These are phyloP conservation scores for Ischnus inquisitorius DNA, from an alignment of 2,888 invertebrate genomes.

Conservation along the genomic window DNA sequence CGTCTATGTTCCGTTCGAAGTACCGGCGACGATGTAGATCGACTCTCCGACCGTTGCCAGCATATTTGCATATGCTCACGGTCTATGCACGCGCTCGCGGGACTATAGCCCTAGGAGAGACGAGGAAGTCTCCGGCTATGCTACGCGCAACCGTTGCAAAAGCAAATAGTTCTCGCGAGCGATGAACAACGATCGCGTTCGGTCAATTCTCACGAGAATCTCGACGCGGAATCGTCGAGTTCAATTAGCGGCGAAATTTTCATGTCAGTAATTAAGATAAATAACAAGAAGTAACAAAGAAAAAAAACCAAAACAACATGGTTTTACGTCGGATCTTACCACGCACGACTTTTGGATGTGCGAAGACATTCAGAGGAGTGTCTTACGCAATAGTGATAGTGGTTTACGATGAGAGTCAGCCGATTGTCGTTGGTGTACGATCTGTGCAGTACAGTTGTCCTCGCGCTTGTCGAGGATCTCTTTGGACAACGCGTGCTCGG, in stretches of 20 bases:
- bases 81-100: constrained; percentile 13
- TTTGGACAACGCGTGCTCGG: constrained; percentile 68
- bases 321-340: constrained; percentile 76
- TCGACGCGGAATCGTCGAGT: no score
- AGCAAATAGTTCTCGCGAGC: neutral
- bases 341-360: constrained; percentile 84
- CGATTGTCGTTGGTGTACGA: constrained; percentile 72
- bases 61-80: constrained; percentile 23
- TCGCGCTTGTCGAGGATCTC: constrained; percentile 56
- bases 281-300: constrained; percentile 21
- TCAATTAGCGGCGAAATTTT: neutral
- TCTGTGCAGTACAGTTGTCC: constrained; percentile 63
- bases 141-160: neutral
- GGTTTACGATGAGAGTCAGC: constrained; percentile 77
- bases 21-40: constrained; percentile 32
- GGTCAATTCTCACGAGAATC: no score
- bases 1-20: constrained; percentile 39
- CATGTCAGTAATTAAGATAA: no score
- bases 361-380: constrained; percentile 84
- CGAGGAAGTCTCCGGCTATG: neutral
- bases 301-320: constrained; percentile 20
- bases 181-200: no score
- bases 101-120: neutral
- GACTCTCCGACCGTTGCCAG: constrained; percentile 30
- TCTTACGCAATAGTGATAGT: constrained; percentile 79